phyloP scores from a whole-genome alignment of 2,888 invertebrate species.

The Nephrotoma appendiculata region DNA sequence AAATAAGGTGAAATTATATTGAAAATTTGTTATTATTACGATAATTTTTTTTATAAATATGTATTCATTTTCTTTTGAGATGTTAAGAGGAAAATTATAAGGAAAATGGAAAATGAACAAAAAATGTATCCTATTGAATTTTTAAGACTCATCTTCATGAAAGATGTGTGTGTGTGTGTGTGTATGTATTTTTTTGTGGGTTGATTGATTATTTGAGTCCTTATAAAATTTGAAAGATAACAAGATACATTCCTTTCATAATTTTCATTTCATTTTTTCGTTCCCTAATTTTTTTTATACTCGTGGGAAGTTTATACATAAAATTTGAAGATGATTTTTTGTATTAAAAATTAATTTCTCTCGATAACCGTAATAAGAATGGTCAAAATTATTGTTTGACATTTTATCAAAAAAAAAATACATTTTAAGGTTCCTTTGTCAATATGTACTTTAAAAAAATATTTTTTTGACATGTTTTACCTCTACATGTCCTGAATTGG shows the following conservation, averaged over 20 bases:
- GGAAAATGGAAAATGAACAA: not conserved
- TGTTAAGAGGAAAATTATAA: not conserved
- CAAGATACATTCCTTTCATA: not conserved
- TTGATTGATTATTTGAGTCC: not conserved
- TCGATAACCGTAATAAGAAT: not conserved
- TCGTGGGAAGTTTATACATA: not conserved
- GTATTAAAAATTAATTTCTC: not conserved
- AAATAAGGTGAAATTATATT: not conserved
- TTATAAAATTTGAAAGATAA: not conserved
- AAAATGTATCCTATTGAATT: not conserved
- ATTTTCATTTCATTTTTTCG: not conserved
- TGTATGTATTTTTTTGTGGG: not conserved
- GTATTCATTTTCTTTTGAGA: not conserved
- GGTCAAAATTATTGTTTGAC: not conserved
- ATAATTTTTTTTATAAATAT: not conserved
- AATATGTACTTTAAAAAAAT: not conserved
- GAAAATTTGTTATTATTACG: not conserved
- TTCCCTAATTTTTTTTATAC: not conserved
- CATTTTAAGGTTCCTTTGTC: not conserved
- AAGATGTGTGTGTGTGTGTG: not conserved
- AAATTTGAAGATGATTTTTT: not conserved
- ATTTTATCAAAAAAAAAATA: not conserved
- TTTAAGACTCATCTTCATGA: not conserved
- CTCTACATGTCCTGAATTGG: not conserved
- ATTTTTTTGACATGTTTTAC: not conserved